Evolutionary conservation across 2,888 invertebrate species (phyloP).

Genomic region (Drosophila anomalata): DNA sequence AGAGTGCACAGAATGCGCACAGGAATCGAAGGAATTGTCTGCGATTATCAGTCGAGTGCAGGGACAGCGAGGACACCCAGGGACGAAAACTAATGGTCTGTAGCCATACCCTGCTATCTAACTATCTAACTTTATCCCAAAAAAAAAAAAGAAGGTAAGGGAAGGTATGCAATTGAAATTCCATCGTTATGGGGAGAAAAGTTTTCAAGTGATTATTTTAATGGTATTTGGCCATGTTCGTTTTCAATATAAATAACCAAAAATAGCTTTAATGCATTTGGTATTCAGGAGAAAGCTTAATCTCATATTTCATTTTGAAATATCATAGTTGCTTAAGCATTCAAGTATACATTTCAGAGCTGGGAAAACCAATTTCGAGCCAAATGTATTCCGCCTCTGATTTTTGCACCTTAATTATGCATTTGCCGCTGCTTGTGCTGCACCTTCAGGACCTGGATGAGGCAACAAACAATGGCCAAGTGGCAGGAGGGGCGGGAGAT

Average conservation of each 20-base stretch:
- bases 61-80: conserved; percentile 4
- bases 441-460: neutral
- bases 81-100: conserved; percentile 28
- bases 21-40: conserved; percentile 42
- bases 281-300: neutral
- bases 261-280: neutral
- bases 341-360: neutral
- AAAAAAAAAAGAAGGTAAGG: neutral
- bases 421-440: conserved; percentile 23
- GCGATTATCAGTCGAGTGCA: conserved; percentile 35
- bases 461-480: conserved; percentile 34
- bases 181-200: neutral
- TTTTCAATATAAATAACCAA: neutral
- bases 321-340: conserved; percentile 1
- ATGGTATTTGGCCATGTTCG: conserved; percentile 1
- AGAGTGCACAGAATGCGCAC: conserved; percentile 26
- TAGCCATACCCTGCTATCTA: conserved; percentile 9
- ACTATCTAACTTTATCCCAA: neutral
- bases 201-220: neutral
- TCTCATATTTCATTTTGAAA: conserved; percentile 1
- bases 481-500: conserved; percentile 21
- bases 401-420: conserved; percentile 44
- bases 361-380: conserved; percentile 18
- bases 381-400: conserved; percentile 11
- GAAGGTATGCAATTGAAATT: conserved; percentile 1